phyloP scores from a whole-genome alignment of 2,797 vertebrate genomes.

The Sebastes glaucus region DNA sequence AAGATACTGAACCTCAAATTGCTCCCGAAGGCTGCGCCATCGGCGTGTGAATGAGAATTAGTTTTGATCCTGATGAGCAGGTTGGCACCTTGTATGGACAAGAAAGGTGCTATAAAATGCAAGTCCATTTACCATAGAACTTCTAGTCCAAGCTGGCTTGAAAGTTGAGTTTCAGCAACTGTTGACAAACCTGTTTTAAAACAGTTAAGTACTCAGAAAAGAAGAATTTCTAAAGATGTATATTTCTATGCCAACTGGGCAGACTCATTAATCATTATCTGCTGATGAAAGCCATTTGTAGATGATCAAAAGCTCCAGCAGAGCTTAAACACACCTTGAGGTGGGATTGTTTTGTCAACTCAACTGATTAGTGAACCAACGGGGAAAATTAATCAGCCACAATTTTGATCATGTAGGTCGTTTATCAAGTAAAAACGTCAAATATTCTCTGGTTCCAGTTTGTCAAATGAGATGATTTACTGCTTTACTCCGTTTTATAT shows the following conservation, averaged over 20 bases:
- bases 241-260: background rate
- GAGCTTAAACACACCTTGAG: background rate
- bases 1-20: too few relatives aligned
- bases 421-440: background rate
- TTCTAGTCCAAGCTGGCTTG: background rate
- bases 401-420: background rate
- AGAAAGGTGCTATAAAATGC: too few relatives aligned
- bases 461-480: background rate
- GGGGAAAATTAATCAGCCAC: background rate
- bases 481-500: background rate
- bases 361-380: background rate
- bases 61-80: too few relatives aligned
- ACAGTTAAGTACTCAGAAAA: background rate
- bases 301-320: background rate
- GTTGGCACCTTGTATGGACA: too few relatives aligned
- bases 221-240: background rate
- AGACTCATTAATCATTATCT: background rate
- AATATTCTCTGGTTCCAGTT: background rate
- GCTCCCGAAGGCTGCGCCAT: too few relatives aligned
- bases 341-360: background rate
- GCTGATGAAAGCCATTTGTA: background rate
- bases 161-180: background rate
- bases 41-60: too few relatives aligned
- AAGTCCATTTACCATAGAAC: background rate
- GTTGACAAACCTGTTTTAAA: background rate